These are phyloP conservation scores for Tetrao urogallus DNA, from an alignment of 2,113 vertebrate genomes.

Conservation along the genomic window DNA sequence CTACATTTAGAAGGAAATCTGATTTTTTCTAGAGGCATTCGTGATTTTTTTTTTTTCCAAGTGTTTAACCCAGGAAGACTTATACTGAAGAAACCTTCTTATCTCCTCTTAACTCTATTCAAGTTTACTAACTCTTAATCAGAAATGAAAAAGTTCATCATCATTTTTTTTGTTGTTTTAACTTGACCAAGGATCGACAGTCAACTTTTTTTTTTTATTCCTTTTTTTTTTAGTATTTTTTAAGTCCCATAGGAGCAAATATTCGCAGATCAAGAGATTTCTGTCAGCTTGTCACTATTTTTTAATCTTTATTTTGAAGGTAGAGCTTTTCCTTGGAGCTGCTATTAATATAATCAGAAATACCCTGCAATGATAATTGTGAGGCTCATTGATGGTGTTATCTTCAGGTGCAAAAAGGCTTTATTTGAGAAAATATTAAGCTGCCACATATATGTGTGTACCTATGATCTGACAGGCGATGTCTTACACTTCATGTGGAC, in stretches of 20 bases:
- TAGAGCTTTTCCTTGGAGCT: background rate
- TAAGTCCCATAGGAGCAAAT: background rate
- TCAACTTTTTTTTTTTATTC: background rate
- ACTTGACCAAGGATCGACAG: background rate
- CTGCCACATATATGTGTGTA: rapidly evolving
- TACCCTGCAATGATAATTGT: background rate
- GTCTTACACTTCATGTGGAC: background rate
- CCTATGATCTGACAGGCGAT: background rate
- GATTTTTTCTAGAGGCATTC: background rate
- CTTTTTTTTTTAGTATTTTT: background rate
- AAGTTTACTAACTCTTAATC: background rate
- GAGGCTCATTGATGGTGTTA: background rate
- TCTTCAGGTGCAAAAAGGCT: background rate
- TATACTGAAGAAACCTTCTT: background rate
- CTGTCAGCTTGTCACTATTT: background rate
- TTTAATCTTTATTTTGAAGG: background rate
- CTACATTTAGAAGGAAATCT: background rate
- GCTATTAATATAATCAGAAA: background rate
- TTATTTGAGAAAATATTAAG: background rate
- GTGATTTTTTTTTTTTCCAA: background rate
- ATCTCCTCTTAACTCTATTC: background rate
- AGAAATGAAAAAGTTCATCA: background rate
- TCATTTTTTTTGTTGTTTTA: background rate
- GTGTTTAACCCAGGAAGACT: background rate
- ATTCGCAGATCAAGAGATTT: background rate